phyloP scores from a whole-genome alignment of 37 sponge, comb jelly and placozoan genomes.

The Ianthella basta region DNA sequence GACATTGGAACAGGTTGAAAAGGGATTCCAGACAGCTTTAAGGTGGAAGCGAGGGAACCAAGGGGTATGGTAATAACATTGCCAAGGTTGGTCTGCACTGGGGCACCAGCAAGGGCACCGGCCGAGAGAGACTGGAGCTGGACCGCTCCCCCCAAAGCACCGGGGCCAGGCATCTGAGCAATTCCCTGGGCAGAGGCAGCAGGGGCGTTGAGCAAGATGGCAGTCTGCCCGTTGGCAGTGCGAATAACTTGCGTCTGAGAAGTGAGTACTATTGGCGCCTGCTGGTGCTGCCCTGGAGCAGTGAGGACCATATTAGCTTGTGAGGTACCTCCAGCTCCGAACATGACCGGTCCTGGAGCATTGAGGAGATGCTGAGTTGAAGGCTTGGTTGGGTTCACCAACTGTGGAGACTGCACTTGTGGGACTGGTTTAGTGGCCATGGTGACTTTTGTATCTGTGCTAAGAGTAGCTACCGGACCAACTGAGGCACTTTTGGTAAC shows the following conservation, averaged over 20 bases:
- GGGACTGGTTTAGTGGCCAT: not conserved
- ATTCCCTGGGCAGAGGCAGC: not conserved
- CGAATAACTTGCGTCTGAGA: conserved; percentile 18
- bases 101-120: not conserved
- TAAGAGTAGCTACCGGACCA: not conserved
- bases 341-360: not conserved
- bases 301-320: too few relatives aligned
- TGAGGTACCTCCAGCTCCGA: not conserved
- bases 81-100: not conserved
- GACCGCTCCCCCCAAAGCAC: not conserved
- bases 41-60: not conserved
- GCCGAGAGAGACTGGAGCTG: not conserved
- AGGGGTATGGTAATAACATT: conserved; percentile 15
- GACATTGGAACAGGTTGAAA: not conserved
- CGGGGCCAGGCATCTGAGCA: not conserved
- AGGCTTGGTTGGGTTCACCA: too few relatives aligned
- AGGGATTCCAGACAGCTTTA: not conserved
- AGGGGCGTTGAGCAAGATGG: conserved; percentile 27
- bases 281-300: not conserved
- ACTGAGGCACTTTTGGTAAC: not conserved
- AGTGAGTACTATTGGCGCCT: conserved; percentile 3
- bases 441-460: too few relatives aligned
- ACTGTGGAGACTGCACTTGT: too few relatives aligned
- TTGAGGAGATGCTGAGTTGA: not conserved
- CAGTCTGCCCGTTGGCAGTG: conserved; percentile 29